Evolutionary conservation across 2,797 vertebrate genomes (phyloP).

Genomic region (Lutjanus campechanus): DNA sequence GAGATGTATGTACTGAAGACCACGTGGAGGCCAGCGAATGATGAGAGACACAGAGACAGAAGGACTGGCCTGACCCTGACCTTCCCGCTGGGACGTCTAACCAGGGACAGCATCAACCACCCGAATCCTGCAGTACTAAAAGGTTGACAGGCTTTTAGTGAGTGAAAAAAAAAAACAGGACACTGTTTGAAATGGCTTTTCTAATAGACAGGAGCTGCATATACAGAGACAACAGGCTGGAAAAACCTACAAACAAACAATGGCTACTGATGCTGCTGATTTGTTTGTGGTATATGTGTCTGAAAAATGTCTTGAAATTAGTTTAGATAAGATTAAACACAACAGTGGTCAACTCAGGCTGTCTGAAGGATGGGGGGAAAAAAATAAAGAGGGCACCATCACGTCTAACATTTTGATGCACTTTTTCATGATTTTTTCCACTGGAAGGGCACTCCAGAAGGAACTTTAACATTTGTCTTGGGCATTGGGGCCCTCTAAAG

Average conservation of each 20-base stretch:
- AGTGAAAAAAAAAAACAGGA: conserved; percentile 16
- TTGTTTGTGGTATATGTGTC: background rate
- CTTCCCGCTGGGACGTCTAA: conserved; percentile 36
- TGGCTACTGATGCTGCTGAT: background rate
- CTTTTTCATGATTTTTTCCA: too few species aligned
- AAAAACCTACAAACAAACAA: background rate
- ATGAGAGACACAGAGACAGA: conserved; percentile 25
- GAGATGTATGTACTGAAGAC: background rate
- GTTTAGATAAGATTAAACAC: background rate
- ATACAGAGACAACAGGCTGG: background rate
- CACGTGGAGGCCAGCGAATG: background rate
- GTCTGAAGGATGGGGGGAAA: too few species aligned
- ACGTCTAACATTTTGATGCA: too few species aligned
- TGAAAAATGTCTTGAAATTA: background rate
- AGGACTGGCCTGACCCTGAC: conserved; percentile 29
- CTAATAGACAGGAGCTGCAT: background rate
- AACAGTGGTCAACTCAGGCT: background rate
- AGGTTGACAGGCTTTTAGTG: conserved; percentile 39
- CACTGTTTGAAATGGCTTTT: background rate
- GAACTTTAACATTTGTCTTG: too few species aligned
- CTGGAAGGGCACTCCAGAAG: too few species aligned
- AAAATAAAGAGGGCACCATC: too few species aligned
- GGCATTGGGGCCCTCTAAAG: too few species aligned
- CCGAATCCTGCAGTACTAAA: conserved; percentile 27
- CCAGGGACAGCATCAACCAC: conserved; percentile 24